Evolutionary conservation across 2,113 vertebrate species (phyloP).

Genomic region (Gnathonemus echidnorhynchus): DNA sequence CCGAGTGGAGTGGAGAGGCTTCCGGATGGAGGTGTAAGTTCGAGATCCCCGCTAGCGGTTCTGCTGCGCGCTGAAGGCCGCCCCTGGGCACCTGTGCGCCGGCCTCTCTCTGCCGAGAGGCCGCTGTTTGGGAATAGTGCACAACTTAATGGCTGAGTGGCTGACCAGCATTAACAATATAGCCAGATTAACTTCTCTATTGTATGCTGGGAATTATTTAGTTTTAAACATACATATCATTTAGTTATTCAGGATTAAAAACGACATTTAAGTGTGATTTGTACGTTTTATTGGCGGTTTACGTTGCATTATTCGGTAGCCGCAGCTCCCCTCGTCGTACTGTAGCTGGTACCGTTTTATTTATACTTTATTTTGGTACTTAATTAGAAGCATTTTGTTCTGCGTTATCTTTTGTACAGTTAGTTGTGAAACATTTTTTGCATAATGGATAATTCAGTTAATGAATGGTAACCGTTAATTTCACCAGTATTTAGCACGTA

Average conservation of each 20-base stretch:
- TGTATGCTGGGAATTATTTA: background rate
- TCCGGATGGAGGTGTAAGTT: background rate
- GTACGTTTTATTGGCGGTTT: background rate
- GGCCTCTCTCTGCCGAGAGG: background rate
- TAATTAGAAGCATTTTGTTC: background rate
- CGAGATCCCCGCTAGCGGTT: background rate
- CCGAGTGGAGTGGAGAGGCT: background rate
- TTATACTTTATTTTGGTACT: background rate
- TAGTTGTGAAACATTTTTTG: background rate
- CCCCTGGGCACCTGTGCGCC: background rate
- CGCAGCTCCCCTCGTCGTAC: background rate
- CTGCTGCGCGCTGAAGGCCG: background rate
- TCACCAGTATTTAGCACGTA: background rate
- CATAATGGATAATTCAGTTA: background rate
- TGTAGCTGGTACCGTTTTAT: background rate
- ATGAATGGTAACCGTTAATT: background rate
- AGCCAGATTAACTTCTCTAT: background rate
- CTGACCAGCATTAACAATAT: background rate
- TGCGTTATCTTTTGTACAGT: background rate
- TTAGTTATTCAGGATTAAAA: background rate
- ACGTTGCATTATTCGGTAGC: background rate
- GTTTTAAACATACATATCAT: background rate
- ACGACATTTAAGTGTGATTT: background rate
- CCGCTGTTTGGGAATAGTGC: background rate
- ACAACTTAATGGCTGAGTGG: background rate